A percentile compares a stretch with the other conserved stretches of the same genome.
These are phyloP conservation scores for Ceratoteleas bidentatus DNA, from an alignment of 1,140 invertebrate genomes.

Conservation along the genomic window DNA sequence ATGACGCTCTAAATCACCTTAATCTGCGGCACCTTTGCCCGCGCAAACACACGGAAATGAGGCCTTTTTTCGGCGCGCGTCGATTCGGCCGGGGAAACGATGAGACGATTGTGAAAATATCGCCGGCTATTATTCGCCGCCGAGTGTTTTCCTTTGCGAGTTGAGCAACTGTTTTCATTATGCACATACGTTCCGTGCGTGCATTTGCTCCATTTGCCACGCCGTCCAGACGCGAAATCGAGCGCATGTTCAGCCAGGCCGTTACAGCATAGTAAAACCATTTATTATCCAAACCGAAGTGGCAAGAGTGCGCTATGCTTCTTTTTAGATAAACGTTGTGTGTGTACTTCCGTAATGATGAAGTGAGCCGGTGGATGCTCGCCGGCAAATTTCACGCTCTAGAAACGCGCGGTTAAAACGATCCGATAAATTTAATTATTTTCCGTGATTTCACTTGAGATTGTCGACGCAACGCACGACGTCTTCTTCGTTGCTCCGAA, in stretches of 20 bases:
- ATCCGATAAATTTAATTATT: constrained; percentile 67
- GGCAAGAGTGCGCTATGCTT: constrained; percentile 61
- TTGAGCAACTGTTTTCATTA: constrained; percentile 66
- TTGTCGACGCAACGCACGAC: constrained; percentile 40
- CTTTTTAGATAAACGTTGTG: constrained; percentile 68
- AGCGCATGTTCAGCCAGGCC: constrained; percentile 63
- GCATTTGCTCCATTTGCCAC: constrained; percentile 67
- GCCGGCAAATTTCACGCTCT: constrained; percentile 65
- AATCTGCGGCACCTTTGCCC: constrained; percentile 24
- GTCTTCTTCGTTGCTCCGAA: constrained; percentile 2
- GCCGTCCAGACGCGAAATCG: constrained; percentile 65
- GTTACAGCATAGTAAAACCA: constrained; percentile 65
- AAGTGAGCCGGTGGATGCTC: constrained; percentile 57
- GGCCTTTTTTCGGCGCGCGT: neutral
- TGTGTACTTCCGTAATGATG: constrained; percentile 68
- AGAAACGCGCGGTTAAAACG: constrained; percentile 57
- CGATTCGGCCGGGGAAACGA: constrained; percentile 26
- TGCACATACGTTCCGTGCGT: constrained; percentile 66
- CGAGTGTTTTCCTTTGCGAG: constrained; percentile 53
- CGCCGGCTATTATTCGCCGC: constrained; percentile 50
- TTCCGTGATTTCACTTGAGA: constrained; percentile 60
- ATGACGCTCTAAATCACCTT: constrained; percentile 36
- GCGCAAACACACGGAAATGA: constrained; percentile 21
- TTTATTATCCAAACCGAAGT: constrained; percentile 68
- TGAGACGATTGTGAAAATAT: constrained; percentile 50